Conservation (phyloP, 2,888 invertebrate species). For the Drosophila barbarae region DNA sequence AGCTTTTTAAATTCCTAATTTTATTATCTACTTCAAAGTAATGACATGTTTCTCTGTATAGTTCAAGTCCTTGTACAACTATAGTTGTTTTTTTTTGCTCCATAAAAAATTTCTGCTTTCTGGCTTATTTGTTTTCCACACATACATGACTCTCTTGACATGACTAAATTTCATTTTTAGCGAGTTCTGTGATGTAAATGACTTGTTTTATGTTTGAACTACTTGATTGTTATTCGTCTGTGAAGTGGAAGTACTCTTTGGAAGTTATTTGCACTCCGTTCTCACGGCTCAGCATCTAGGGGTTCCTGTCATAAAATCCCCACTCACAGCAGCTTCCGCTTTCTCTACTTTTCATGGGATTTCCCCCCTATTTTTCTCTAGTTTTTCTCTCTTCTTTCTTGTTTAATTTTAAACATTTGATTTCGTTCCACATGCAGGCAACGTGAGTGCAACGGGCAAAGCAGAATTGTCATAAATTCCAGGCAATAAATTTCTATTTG, state of each 20-base stretch:
- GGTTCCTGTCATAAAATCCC: background rate
- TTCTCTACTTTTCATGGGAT: background rate
- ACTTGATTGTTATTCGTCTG: conserved; percentile 14
- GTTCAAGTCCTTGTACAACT: background rate
- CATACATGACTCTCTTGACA: conserved; percentile 1
- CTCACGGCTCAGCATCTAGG: conserved; percentile 2
- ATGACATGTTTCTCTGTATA: background rate
- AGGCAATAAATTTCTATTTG: conserved; percentile 77
- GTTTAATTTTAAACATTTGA: conserved; percentile 33
- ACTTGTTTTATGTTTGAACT: conserved; percentile 14
- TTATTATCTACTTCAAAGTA: background rate
- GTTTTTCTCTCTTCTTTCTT: background rate
- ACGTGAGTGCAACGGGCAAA: conserved; percentile 11
- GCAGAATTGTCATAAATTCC: conserved; percentile 76
- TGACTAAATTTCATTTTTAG: conserved; percentile 10
- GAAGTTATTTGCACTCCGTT: conserved; percentile 10
- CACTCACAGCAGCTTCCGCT: background rate
- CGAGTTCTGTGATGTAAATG: conserved; percentile 7
- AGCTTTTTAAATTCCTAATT: background rate
- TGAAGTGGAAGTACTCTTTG: conserved; percentile 1
- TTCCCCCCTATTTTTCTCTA: background rate
- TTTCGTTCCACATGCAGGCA: conserved; percentile 26
- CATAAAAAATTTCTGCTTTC: conserved; percentile 1
- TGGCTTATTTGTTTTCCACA: conserved; percentile 2
- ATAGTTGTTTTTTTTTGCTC: background rate